Evolutionary conservation across 2,888 invertebrate genomes (phyloP).

Genomic region (Epinotia demarniana): DNA sequence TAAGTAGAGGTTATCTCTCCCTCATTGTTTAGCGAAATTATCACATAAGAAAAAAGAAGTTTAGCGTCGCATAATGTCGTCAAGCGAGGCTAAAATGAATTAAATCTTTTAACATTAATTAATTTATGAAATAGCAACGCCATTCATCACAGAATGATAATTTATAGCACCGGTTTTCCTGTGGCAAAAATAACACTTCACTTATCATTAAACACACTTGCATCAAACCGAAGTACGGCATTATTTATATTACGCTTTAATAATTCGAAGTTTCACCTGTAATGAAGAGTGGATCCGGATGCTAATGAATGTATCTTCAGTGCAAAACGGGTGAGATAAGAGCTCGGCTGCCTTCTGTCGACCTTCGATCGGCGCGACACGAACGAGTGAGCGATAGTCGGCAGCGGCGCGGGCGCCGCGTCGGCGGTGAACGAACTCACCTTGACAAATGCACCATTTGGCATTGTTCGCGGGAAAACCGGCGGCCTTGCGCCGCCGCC

Average conservation of each 20-base stretch:
- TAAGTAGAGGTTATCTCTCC: background rate
- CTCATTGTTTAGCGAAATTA: background rate
- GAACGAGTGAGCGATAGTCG: conserved; percentile 72
- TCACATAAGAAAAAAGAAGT: background rate
- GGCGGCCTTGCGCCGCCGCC: conserved; percentile 79
- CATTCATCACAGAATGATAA: background rate
- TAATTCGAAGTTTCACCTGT: conserved; percentile 73
- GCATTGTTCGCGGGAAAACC: conserved; percentile 85
- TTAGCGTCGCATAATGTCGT: background rate
- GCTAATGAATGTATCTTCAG: conserved; percentile 74
- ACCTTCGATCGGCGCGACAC: conserved; percentile 76
- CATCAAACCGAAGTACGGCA: conserved; percentile 49
- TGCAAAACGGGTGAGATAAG: conserved; percentile 61
- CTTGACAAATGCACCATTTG: conserved; percentile 85
- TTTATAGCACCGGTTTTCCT: conserved; percentile 34
- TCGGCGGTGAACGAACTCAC: conserved; percentile 84
- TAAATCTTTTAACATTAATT: background rate
- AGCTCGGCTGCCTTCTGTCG: conserved; percentile 74
- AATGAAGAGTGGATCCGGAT: conserved; percentile 68
- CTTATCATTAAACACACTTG: conserved; percentile 13
- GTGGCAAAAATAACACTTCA: conserved; percentile 26
- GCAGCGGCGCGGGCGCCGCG: conserved; percentile 62
- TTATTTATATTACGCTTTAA: conserved; percentile 45
- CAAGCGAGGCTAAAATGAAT: background rate
- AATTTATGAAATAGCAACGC: background rate